Percentiles rank a stretch among this genome's conserved stretches.
phyloP scores from a whole-genome alignment of 2,888 invertebrate species.

The Pseudolycoriella hygida region DNA sequence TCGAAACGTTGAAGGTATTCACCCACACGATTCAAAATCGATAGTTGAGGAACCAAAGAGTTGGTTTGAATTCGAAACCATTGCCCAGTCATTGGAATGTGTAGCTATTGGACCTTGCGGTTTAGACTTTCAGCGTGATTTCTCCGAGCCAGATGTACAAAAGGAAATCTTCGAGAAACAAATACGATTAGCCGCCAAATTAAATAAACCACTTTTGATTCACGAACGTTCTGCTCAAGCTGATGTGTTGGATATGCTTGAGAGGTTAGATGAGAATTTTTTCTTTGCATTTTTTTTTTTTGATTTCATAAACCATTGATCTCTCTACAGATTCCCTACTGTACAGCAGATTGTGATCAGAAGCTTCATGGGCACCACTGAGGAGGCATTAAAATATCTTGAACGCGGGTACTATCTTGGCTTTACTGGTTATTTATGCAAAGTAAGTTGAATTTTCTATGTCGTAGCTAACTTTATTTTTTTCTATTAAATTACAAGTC shows the following conservation, averaged over 20 bases:
- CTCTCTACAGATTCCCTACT: slow-evolving; percentile 25
- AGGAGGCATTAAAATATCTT: slow-evolving; percentile 68
- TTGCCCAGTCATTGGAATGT: slow-evolving; percentile 70
- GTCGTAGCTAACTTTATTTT: too few species aligned
- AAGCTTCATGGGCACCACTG: slow-evolving; percentile 78
- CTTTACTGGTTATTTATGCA: slow-evolving; percentile 44
- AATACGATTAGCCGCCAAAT: slow-evolving; percentile 66
- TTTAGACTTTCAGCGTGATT: slow-evolving; percentile 84
- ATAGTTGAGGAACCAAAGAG: slow-evolving; percentile 46
- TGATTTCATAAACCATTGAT: too few species aligned
- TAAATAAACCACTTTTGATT: slow-evolving; percentile 74
- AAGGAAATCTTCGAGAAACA: slow-evolving; percentile 73
- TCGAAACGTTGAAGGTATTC: slow-evolving; percentile 44
- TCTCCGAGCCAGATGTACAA: slow-evolving; percentile 79
- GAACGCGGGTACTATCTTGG: slow-evolving; percentile 75
- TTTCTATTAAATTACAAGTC: too few species aligned
- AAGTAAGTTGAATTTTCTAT: slow-evolving; percentile 13
- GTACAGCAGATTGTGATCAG: slow-evolving; percentile 72
- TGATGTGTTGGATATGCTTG: slow-evolving; percentile 57
- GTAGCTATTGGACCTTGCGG: slow-evolving; percentile 91
- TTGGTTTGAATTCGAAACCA: slow-evolving; percentile 61
- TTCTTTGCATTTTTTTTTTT: neutral
- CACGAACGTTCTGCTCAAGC: slow-evolving; percentile 85
- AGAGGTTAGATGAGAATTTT: slow-evolving; percentile 30
- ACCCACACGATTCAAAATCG: slow-evolving; percentile 86